Percentiles rank a stretch among this genome's conserved stretches.
phyloP scores from a whole-genome alignment of 2,113 vertebrate genomes.

The Callithrix jacchus region DNA sequence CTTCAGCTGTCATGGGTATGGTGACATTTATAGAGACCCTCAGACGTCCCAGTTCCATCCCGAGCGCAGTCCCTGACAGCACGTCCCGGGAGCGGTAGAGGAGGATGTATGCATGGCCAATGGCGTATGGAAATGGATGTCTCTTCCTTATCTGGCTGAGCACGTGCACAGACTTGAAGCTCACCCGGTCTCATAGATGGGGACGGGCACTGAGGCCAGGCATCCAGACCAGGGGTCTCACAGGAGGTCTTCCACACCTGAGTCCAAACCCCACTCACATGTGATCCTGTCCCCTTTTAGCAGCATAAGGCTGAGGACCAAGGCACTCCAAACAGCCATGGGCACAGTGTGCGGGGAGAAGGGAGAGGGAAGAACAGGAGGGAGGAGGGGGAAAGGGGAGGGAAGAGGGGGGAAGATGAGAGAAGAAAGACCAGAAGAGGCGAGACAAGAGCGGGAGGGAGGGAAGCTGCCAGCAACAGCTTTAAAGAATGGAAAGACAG shows the following conservation, averaged over 20 bases:
- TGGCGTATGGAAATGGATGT: background rate
- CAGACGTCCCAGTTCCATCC: background rate
- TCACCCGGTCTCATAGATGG: background rate
- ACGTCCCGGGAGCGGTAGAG: background rate
- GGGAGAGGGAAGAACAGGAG: background rate
- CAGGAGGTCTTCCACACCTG: too few relatives aligned
- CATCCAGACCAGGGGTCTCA: too few relatives aligned
- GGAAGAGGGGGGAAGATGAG: background rate
- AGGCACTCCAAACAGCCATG: background rate
- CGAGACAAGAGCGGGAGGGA: too few relatives aligned
- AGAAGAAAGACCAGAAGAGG: background rate
- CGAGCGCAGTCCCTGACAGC: background rate
- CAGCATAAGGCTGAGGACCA: background rate
- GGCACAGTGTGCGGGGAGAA: background rate
- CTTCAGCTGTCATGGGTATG: background rate
- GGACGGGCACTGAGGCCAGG: too few relatives aligned
- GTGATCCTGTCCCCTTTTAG: background rate
- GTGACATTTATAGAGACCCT: background rate
- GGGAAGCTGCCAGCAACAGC: too few relatives aligned
- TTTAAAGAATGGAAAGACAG: background rate
- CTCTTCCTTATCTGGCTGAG: background rate
- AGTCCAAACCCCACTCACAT: too few relatives aligned
- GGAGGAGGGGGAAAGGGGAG: too few relatives aligned
- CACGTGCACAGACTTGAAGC: background rate
- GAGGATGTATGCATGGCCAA: background rate